Evolutionary conservation across 2,888 invertebrate genomes (phyloP), one percentile per base, ranked within the genome.

Genomic region (Tholera decimalis): DNA sequence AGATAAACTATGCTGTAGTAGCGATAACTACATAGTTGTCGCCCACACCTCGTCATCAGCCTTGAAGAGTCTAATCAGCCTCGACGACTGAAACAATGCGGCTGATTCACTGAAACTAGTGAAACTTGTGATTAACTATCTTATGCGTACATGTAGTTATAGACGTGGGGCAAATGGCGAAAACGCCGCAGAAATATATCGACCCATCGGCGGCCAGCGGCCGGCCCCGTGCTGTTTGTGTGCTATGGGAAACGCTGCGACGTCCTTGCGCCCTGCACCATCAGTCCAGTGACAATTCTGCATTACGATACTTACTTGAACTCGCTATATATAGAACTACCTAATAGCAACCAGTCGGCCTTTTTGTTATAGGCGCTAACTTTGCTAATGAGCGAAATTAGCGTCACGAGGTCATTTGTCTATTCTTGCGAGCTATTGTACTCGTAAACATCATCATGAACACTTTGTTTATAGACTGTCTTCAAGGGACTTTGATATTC

Each of bases 151-250:
- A 61, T 66, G 18, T 75, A 62, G 26, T 53, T n/a, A 77, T 79
- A 61, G 62, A 60, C 59, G 77, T 78, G 78, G 72, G 79, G 83
- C 83, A 85, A 90, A 91, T 89, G 89, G 89, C 90, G 88, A 91
- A 89, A 91, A 90, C 85, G 91, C 91, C 91, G 93, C 93, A 92
- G 92, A 93, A 93, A 91, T 91, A 91, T 95, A 94, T 95, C 95
- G 95, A 94, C 93, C 94, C 89, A 90, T 83, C 80, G 87, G 75
- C 83, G 88, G 83, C 84, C 90, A 85, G 74, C 83, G 91, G 87
- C 80, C 89, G 88, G 85, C 87, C 84, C 80, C 79, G 79, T 82
- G 66, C 63, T 79, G 79, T 88, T 87, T 85, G 81, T 88, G 83
- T 86, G 87, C 88, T 88, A 91, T 91, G 87, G 89, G 83, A 88